Evolutionary conservation across 2,797 vertebrate species (phyloP), one percentile per base, ranked within the genome.

Genomic region (Pseudochromis fuscus): DNA sequence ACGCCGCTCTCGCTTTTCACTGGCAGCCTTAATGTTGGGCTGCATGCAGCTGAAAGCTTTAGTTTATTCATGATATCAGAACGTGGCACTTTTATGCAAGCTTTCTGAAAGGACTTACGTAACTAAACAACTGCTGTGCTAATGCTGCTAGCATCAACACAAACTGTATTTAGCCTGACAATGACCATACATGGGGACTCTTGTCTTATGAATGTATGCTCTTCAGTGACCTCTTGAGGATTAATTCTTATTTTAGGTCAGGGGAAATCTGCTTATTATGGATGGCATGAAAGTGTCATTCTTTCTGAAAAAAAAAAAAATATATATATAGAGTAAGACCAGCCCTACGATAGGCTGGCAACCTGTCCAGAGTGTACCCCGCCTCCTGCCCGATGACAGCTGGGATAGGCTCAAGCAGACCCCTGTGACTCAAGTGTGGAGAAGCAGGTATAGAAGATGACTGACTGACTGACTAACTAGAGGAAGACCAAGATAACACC

Each of bases 41-140:
- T 68, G 75, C 59, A 72, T 68, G 77, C 63, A 30, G 84, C 85
- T 86, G 63, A 85, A 87, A 87, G 82, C 83, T 88, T 90, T 86
- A 75, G 59, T 89, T 90, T 88, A 89, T 82, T 90, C 81, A 89
- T 89, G 71, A 84, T 77, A 84, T 87, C 78, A 79, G 75, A 87
- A 79, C 9, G 71, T 73, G 67, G 72, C 77, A 67, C 70, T 86
- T 88, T 85, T 77, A 72, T 72, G 64, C 70, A 50, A 74, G 81
- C 76, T 82, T 83, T 81, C 73, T 77, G 77, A 87, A 88, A 83
- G 69, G 73, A 86, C 65, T 91, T 83, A 77, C 67, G 42, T 80
- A 83, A 89, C 23, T 66, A 72, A 78, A 82, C 62, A 84, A 69
- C 75, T 61, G 58, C 81, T 70, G 50, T 21, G 56, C 63, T 79